Conservation (phyloP, 2,888 invertebrate genomes). For the Vanessa cardui region DNA sequence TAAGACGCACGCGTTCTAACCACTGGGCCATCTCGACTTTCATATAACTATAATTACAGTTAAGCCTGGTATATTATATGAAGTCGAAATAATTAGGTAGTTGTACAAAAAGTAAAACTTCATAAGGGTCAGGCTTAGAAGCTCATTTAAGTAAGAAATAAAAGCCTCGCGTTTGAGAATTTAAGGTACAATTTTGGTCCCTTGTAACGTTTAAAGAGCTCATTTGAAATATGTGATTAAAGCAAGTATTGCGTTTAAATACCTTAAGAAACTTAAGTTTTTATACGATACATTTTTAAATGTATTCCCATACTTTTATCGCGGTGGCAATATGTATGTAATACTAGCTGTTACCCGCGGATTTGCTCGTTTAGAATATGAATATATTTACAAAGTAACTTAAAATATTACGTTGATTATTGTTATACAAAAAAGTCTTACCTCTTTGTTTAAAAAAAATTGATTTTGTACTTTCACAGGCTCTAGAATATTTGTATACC, state of each 20-base stretch:
- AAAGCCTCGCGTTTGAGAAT: not conserved
- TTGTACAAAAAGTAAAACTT: not conserved
- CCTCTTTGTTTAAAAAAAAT: no score
- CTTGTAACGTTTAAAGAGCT: slow-evolving; percentile 16
- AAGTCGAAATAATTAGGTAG: not conserved
- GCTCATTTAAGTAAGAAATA: not conserved
- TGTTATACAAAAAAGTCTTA: no score
- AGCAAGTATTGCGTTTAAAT: slow-evolving; percentile 5
- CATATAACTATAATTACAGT: not conserved
- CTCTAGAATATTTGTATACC: no score
- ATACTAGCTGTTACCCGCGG: no score
- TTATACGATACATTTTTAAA: not conserved
- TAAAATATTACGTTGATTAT: no score
- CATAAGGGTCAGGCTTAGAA: not conserved
- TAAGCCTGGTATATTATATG: not conserved
- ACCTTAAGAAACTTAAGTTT: not conserved
- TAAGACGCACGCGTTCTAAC: no score
- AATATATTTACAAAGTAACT: no score
- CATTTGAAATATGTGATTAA: slow-evolving; percentile 13
- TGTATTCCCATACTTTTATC: no score
- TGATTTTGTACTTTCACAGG: no score
- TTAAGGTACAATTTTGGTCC: slow-evolving; percentile 16
- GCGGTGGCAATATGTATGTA: no score
- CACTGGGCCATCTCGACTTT: no score
- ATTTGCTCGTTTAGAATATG: no score